Conservation (phyloP, 2,797 vertebrate species). For the Dendrocincla tyrannina region DNA sequence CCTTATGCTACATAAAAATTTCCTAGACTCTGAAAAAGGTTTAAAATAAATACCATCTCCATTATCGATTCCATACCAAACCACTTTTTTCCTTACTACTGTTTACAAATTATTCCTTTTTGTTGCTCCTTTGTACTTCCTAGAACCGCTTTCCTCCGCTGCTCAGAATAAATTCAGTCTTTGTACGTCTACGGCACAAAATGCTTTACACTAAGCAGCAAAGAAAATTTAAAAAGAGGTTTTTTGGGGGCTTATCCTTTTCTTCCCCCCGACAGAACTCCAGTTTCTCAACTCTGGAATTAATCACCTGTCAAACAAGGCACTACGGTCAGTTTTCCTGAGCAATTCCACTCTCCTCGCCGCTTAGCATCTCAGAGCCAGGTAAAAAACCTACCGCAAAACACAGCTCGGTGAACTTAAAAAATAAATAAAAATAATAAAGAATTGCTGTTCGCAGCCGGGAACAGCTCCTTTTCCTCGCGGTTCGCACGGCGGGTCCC, state of each 20-base stretch:
- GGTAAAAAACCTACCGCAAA: not conserved
- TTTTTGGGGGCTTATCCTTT: too few species aligned
- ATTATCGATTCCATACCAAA: not conserved
- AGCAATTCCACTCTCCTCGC: not conserved
- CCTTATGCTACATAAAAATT: not conserved
- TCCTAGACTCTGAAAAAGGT: not conserved
- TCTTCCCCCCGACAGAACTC: fast-evolving
- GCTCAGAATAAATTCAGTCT: not conserved
- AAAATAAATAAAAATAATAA: too few species aligned
- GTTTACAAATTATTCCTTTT: not conserved
- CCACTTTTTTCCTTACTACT: not conserved
- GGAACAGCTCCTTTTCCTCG: not conserved
- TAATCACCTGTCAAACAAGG: conserved; percentile 37
- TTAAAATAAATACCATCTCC: not conserved
- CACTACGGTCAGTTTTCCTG: not conserved
- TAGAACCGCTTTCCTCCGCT: not conserved
- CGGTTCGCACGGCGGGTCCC: too few species aligned
- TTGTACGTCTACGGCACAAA: not conserved
- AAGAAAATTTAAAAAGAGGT: too few species aligned
- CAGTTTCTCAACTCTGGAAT: not conserved
- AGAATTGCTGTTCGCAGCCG: not conserved
- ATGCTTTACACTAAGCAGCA: not conserved
- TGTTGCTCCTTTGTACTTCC: not conserved
- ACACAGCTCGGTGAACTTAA: not conserved
- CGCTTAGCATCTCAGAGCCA: not conserved